Evolutionary conservation across 2,888 invertebrate species (phyloP), one percentile per base, ranked within the genome.

Genomic region (Pecten maximus): DNA sequence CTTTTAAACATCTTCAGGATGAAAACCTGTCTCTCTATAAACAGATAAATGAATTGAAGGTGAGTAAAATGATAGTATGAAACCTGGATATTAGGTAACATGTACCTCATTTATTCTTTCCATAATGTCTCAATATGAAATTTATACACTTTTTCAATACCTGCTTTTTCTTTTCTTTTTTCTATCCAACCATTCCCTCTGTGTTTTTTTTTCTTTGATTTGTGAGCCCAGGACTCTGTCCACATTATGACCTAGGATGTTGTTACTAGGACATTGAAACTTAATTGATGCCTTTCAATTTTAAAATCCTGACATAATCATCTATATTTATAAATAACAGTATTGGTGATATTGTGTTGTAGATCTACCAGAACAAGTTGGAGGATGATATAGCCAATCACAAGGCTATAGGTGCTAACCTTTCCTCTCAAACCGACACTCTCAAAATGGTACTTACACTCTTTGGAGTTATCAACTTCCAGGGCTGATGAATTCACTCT

Each of bases 371-470:
- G 88, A 92, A 89, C 39, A 96, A 95, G 89, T 88, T 96, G 74
- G 94, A 95, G 88, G 94, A 95, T 40, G 95, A 96, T 48, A 40
- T 95, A 12, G 94, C 93, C 39, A 94, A 93, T 86, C 91, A 95
- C 15, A 95, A 95, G 89, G 93, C 94, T 2, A 94, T 94, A 88
- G 94, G 94, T 28, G 90, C 94, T 19, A 94, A 95, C 40, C 91
- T 96, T 28, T 92, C 94, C 23, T 95, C 94, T 44, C 96, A 96
- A 88, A 94, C 96, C 50, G 96, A 96, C 92, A 94, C 93, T 40
- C 94, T 96, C 10, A 95, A 95, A 91, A 96, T 96, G 95, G 96
- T 96, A 10, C 96, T 96, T 4, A 96, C 96, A 28, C 91, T 96
- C 90, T 96, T 96, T 95, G 96, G 96, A 35, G 95, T 96, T 6